Evolutionary conservation across 2,797 vertebrate genomes (phyloP).

Genomic region (Siniperca undulata): DNA sequence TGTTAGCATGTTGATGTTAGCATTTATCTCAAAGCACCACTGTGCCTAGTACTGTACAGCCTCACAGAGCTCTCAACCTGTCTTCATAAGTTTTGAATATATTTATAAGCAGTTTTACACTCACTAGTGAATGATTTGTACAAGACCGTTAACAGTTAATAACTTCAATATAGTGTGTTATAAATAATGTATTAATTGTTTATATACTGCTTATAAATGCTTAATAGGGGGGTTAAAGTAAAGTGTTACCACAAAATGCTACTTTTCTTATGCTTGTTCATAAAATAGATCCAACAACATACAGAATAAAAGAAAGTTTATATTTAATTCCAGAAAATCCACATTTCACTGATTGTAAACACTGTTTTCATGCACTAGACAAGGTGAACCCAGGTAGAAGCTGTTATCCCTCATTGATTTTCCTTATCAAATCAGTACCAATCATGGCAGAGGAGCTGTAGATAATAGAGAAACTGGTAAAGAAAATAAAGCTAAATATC

Average conservation of each 20-base stretch:
- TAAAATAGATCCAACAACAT: not conserved
- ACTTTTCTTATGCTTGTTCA: not conserved
- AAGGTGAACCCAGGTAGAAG: conserved; percentile 7
- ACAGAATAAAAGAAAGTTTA: not conserved
- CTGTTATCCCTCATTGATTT: conserved; percentile 24
- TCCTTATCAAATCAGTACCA: conserved; percentile 7
- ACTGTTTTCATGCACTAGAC: not conserved
- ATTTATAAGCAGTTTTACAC: no score
- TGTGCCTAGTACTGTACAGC: not conserved
- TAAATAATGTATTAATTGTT: no score
- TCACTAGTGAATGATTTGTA: no score
- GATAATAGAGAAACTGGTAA: not conserved
- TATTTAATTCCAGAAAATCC: not conserved
- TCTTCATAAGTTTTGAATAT: no score
- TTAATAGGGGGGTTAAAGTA: not conserved
- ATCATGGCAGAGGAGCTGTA: conserved; percentile 15
- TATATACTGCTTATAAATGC: no score
- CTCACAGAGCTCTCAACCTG: no score
- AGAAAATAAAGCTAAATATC: no score
- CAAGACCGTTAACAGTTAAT: no score
- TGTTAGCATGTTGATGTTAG: no score
- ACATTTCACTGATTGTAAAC: not conserved
- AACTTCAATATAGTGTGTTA: no score
- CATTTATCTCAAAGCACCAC: no score
- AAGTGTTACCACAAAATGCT: not conserved